A percentile compares a stretch with the other conserved stretches of the same genome.
Evolutionary conservation across 2,888 invertebrate species (phyloP).

Genomic region (Polydrusus pterygomalis): DNA sequence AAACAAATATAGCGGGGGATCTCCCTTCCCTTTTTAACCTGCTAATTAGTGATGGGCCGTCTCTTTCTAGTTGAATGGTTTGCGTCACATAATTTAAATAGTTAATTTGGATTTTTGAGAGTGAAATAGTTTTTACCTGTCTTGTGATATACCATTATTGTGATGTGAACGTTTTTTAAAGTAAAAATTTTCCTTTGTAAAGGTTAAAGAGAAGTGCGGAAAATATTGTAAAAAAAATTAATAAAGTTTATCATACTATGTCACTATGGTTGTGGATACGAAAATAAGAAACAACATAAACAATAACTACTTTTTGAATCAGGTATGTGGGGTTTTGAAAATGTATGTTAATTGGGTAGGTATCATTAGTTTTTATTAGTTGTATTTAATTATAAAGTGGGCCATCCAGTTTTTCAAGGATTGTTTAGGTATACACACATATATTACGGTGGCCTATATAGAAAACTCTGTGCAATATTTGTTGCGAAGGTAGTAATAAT

Average conservation of each 20-base stretch:
- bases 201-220: neutral
- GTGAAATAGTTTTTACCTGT: constrained; percentile 39
- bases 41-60: neutral
- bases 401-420: constrained; percentile 36
- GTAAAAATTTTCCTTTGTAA: neutral
- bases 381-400: constrained; percentile 30
- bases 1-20: constrained; percentile 43
- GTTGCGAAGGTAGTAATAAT: no score
- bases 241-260: neutral
- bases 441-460: constrained; percentile 8
- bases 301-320: constrained; percentile 57
- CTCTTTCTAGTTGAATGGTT: constrained; percentile 25
- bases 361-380: neutral
- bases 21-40: constrained; percentile 34
- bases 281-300: constrained; percentile 32
- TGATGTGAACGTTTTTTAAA: constrained; percentile 8
- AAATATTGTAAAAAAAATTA: neutral
- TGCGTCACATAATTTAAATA: constrained; percentile 42
- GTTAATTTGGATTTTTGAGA: constrained; percentile 41
- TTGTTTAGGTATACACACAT: constrained; percentile 9
- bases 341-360: neutral
- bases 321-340: constrained; percentile 51
- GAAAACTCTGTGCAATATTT: no score
- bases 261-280: constrained; percentile 41
- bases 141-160: constrained; percentile 3